Evolutionary conservation across 2,888 invertebrate genomes (phyloP).

Genomic region (Acrobasis consociella): DNA sequence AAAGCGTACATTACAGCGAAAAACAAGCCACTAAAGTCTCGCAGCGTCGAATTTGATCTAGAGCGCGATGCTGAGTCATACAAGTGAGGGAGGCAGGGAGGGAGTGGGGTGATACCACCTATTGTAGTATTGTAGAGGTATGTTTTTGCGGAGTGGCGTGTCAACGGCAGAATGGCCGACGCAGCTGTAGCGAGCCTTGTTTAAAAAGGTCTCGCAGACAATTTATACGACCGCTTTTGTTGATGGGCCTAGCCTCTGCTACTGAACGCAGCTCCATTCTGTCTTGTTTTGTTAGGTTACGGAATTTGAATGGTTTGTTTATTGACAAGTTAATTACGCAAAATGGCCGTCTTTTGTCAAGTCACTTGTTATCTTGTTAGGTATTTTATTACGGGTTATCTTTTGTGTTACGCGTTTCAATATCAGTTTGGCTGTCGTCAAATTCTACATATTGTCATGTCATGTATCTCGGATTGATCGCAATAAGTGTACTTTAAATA

Average conservation of each 20-base stretch:
- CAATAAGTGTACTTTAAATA: background rate
- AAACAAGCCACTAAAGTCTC: constrained; percentile 68
- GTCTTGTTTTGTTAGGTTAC: constrained; percentile 31
- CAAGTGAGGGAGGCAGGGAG: constrained; percentile 49
- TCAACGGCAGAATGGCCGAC: constrained; percentile 64
- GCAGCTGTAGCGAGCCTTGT: constrained; percentile 45
- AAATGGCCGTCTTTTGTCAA: background rate
- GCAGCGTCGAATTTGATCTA: constrained; percentile 74
- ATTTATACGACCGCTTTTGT: constrained; percentile 50
- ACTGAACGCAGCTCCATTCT: constrained; percentile 37
- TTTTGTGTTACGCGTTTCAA: background rate
- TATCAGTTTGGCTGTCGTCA: background rate
- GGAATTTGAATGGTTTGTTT: constrained; percentile 7
- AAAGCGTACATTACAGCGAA: constrained; percentile 61
- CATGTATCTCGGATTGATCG: background rate
- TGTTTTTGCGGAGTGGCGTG: constrained; percentile 74
- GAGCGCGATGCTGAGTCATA: constrained; percentile 71
- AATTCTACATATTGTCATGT: background rate
- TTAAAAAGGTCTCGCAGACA: constrained; percentile 49
- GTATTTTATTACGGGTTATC: background rate
- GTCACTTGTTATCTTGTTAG: background rate
- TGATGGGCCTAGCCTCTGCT: constrained; percentile 36
- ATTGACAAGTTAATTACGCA: background rate
- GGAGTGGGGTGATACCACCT: constrained; percentile 58
- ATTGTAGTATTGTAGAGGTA: constrained; percentile 74